phyloP scores from a whole-genome alignment of 1,140 invertebrate species.

The Apis laboriosa region DNA sequence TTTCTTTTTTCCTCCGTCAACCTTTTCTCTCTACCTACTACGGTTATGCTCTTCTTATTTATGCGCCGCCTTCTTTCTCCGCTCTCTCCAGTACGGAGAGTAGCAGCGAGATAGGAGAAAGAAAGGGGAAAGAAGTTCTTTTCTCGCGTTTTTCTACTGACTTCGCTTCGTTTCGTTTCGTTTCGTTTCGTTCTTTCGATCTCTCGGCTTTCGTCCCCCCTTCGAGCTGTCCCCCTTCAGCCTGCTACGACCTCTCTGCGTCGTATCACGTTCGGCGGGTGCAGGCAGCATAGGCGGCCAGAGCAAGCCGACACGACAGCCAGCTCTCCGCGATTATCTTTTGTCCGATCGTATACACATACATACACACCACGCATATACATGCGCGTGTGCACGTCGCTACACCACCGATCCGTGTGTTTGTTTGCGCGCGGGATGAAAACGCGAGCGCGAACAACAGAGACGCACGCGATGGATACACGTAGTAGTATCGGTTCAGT shows the following conservation, averaged over 20 bases:
- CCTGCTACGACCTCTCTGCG: background rate
- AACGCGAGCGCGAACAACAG: background rate
- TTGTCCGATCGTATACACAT: slow-evolving; percentile 61
- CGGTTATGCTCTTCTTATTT: slow-evolving; percentile 32
- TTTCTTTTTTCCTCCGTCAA: slow-evolving; percentile 12
- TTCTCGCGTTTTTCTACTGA: background rate
- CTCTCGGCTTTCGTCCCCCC: background rate
- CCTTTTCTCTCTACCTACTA: slow-evolving; percentile 6
- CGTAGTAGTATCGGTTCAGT: background rate
- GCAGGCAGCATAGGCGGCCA: slow-evolving; percentile 31
- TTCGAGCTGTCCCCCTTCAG: background rate
- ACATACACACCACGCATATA: slow-evolving; percentile 15
- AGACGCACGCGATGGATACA: slow-evolving; percentile 1
- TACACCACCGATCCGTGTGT: background rate
- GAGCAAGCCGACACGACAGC: slow-evolving; percentile 34
- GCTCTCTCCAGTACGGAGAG: too few relatives aligned
- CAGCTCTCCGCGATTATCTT: slow-evolving; percentile 63
- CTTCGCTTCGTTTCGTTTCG: background rate
- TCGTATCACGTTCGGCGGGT: slow-evolving; percentile 8
- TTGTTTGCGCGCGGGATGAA: slow-evolving; percentile 19
- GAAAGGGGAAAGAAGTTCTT: background rate
- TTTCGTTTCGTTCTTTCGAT: background rate
- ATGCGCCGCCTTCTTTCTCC: slow-evolving; percentile 26
- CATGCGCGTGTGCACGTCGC: slow-evolving; percentile 7
- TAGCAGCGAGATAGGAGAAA: background rate